Evolutionary conservation across 2,113 vertebrate species (phyloP).

Genomic region (Nothoprocta pentlandii): DNA sequence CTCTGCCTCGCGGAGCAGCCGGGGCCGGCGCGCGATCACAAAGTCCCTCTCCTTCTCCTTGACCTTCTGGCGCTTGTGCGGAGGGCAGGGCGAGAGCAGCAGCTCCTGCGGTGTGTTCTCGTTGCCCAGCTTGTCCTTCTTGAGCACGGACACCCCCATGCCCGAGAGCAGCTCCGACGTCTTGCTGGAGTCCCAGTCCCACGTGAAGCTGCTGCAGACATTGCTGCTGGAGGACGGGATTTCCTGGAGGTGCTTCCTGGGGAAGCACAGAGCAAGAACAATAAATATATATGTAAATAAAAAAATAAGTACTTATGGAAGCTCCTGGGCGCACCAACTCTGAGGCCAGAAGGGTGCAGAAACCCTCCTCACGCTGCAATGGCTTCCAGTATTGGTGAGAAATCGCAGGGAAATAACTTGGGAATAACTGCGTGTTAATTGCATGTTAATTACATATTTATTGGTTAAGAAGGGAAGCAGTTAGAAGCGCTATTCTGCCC

Average conservation of each 20-base stretch:
- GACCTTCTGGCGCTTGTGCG: constrained; percentile 77
- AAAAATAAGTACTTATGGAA: not conserved
- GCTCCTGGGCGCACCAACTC: not conserved
- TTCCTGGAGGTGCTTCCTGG: constrained; percentile 85
- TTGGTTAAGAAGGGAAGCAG: no score
- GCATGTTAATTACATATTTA: no score
- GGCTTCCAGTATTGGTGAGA: no score
- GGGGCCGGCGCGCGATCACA: constrained; percentile 79
- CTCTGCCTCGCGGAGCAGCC: constrained; percentile 72
- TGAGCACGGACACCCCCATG: constrained; percentile 73
- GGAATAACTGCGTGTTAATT: no score
- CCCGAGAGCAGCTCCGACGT: constrained; percentile 65
- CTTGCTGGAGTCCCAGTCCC: constrained; percentile 75
- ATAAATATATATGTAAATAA: not conserved
- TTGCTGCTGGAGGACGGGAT: constrained; percentile 79
- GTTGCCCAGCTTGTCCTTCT: constrained; percentile 77
- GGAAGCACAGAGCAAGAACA: not conserved
- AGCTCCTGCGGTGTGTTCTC: constrained; percentile 88
- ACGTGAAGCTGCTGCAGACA: constrained; percentile 56
- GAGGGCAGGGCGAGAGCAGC: constrained; percentile 74
- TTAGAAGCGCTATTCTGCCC: no score
- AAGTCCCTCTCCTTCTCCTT: constrained; percentile 83
- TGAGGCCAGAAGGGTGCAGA: accelerated
- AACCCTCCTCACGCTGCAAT: not conserved
- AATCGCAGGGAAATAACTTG: accelerated